Conservation (phyloP, 1,140 invertebrate genomes). For the Brachionus rotundiformis region DNA sequence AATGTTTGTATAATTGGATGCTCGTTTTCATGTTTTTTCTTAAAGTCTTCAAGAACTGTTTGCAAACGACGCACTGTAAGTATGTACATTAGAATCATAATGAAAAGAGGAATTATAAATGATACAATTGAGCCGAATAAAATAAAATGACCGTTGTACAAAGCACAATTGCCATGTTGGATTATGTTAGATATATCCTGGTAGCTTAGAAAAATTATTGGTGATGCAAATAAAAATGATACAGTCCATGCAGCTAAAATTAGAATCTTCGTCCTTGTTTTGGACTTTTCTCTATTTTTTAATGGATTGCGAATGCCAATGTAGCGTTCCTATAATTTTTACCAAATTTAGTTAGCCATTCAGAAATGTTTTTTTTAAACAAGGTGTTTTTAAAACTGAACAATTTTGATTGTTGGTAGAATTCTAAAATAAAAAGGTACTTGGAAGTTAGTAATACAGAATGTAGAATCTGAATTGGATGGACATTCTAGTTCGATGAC, state of each 20-base stretch:
- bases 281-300: slow-evolving; percentile 44
- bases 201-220: slow-evolving; percentile 25
- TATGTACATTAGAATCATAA: slow-evolving; percentile 47
- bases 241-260: slow-evolving; percentile 19
- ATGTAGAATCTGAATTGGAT: too few relatives aligned
- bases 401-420: too few relatives aligned
- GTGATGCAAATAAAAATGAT: slow-evolving; percentile 24
- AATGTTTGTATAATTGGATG: not conserved
- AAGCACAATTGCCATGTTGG: not conserved
- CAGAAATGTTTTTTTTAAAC: too few relatives aligned
- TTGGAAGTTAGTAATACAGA: too few relatives aligned
- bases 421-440: too few relatives aligned
- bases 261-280: slow-evolving; percentile 4
- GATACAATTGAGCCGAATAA: slow-evolving; percentile 37
- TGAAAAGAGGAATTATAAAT: slow-evolving; percentile 42
- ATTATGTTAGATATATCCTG: not conserved
- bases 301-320: slow-evolving; percentile 37
- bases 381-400: too few relatives aligned
- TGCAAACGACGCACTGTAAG: slow-evolving; percentile 34
- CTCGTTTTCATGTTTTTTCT: not conserved
- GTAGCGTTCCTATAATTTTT: slow-evolving; percentile 21
- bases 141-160: slow-evolving; percentile 32
- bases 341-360: too few relatives aligned
- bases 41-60: slow-evolving; percentile 25
- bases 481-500: too few relatives aligned